phyloP scores from a whole-genome alignment of 2,113 vertebrate genomes.

The Phoxinus phoxinus region DNA sequence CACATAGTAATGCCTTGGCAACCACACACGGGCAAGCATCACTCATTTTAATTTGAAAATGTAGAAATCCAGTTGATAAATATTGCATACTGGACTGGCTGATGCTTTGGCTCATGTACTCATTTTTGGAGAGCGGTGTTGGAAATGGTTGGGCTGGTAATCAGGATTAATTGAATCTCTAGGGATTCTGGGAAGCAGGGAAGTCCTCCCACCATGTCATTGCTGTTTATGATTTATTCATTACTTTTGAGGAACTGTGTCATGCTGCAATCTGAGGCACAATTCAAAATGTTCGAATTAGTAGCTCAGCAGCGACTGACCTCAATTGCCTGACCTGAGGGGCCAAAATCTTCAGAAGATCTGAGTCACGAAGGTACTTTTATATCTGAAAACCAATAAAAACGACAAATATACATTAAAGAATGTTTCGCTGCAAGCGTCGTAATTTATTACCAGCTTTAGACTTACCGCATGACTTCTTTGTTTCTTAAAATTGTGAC shows the following conservation, averaged over 20 bases:
- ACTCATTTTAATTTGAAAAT: background rate
- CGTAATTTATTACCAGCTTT: background rate
- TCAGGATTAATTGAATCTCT: conserved; percentile 39
- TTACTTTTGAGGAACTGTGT: conserved; percentile 34
- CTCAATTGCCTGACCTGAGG: conserved; percentile 21
- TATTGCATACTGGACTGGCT: background rate
- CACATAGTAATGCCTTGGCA: background rate
- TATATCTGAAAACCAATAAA: background rate
- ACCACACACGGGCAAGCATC: background rate
- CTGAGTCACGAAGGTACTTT: background rate
- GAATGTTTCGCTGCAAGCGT: background rate
- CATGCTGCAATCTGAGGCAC: conserved; percentile 10
- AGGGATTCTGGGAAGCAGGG: conserved; percentile 55
- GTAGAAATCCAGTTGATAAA: conserved; percentile 15
- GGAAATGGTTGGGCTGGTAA: conserved; percentile 8
- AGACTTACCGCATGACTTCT: background rate
- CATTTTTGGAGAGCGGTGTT: background rate
- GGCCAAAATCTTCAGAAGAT: background rate
- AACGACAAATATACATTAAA: background rate
- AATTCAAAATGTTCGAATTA: conserved; percentile 22
- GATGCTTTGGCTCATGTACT: background rate
- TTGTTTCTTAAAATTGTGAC: background rate
- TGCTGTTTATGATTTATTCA: conserved; percentile 33
- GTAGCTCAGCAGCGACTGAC: conserved; percentile 3
- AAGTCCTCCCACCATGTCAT: conserved; percentile 22